These are phyloP conservation scores for Koerneria pararmatus DNA, from an alignment of 2,888 invertebrate species.

Conservation along the genomic window DNA sequence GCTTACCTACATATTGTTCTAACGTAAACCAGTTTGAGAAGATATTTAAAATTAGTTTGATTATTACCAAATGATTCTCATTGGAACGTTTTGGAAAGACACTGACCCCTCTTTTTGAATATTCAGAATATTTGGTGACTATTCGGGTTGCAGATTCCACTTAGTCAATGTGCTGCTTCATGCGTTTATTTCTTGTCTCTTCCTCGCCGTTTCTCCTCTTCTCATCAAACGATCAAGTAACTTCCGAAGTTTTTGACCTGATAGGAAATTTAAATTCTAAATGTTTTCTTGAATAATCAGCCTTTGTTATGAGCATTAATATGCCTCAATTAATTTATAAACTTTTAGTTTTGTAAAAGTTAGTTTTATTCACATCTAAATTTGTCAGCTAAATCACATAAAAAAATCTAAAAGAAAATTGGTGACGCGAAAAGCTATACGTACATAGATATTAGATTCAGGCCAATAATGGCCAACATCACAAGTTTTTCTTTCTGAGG, in stretches of 20 bases:
- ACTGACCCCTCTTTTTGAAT: constrained; percentile 16
- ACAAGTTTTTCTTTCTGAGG: too few species aligned
- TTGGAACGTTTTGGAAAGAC: background rate
- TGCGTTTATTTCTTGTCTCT: constrained; percentile 77
- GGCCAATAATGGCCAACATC: too few species aligned
- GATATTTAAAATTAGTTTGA: background rate
- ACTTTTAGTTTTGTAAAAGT: too few species aligned
- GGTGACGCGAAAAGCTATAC: too few species aligned
- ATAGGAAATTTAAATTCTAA: constrained; percentile 65
- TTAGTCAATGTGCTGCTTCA: constrained; percentile 81
- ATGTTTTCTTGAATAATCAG: too few species aligned
- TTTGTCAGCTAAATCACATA: too few species aligned
- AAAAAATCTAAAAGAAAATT: too few species aligned
- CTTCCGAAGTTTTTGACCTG: background rate
- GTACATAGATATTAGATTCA: too few species aligned
- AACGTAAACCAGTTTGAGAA: background rate
- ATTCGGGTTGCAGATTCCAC: constrained; percentile 71
- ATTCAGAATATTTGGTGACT: background rate
- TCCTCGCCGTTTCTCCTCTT: constrained; percentile 73
- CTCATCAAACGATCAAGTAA: constrained; percentile 5
- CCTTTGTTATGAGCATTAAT: too few species aligned
- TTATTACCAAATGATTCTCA: background rate
- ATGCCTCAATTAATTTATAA: too few species aligned
- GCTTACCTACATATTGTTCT: background rate
- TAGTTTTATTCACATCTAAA: too few species aligned